Conservation (phyloP, 2,797 vertebrate genomes). For the Acanthornis magna region DNA sequence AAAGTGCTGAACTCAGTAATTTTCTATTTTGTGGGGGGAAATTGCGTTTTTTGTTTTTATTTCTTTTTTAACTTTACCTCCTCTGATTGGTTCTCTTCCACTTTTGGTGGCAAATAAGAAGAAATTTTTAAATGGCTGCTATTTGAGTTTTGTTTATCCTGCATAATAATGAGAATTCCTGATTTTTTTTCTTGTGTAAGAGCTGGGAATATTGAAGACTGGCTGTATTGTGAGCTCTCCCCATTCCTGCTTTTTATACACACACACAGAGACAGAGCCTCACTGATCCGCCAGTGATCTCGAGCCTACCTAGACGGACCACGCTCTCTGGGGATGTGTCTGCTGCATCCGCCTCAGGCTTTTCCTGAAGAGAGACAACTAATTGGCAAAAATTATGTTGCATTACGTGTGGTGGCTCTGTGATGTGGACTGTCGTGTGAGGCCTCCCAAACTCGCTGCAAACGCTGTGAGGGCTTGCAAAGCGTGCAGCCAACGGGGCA, state of each 20-base stretch:
- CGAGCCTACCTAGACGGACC: slow-evolving; percentile 33
- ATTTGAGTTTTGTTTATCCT: slow-evolving; percentile 16
- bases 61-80: background rate
- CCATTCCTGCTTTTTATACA: background rate
- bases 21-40: background rate
- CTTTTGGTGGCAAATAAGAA: background rate
- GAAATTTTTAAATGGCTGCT: background rate
- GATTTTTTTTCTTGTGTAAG: background rate
- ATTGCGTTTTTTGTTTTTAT: accelerated
- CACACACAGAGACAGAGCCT: background rate
- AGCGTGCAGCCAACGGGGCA: background rate
- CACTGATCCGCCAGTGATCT: slow-evolving; percentile 47
- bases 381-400: slow-evolving; percentile 65
- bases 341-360: slow-evolving; percentile 51
- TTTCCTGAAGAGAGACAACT: slow-evolving; percentile 66
- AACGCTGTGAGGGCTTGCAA: background rate
- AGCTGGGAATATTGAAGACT: background rate
- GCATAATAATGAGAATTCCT: background rate
- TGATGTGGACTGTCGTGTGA: slow-evolving; percentile 47
- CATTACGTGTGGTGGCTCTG: slow-evolving; percentile 48
- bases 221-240: slow-evolving; percentile 14
- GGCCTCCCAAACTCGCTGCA: background rate
- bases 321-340: slow-evolving; percentile 56
- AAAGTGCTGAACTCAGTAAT: background rate
- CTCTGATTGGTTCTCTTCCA: background rate